Evolutionary conservation across 2,797 vertebrate genomes (phyloP), one percentile per base, ranked within the genome.

Genomic region (Hippoglossus hippoglossus): DNA sequence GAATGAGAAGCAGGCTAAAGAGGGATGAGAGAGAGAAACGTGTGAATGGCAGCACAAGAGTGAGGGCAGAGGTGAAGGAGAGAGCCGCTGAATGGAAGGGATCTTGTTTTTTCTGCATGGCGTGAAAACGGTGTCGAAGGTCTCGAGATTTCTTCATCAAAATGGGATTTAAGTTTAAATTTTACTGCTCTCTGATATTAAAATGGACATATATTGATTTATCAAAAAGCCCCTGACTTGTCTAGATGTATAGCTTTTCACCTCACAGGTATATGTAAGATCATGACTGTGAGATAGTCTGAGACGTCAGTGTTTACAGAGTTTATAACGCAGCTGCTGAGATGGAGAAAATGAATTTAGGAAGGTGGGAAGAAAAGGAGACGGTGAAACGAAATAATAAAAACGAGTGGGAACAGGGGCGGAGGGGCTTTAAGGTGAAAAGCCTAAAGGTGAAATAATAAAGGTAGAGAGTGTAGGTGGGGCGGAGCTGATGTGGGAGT

Each of bases 401-500:
- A 41, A 47, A 19, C 18, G 1, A 16, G 13, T 0, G 15, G 41
- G 4, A 8, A 4, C 44, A 44, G 8, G 41, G 5, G 19, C 8
- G 2, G 44, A 41, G n/a, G 22, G 50, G 41, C 50, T 39, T 3
- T 61, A 24, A 64, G 19, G 68, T 73, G 53, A 85, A 65, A 65
- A 67, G 73, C 28, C 73, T 52, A 31, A 71, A n/a, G 11, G 28
- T 41, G 66, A 67, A 25, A 60, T 59, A 41, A 72, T 64, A 36
- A 71, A 74, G 24, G 31, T 11, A 9, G 41, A 46, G 41, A 18
- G 41, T 24, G 1, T 47, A 24, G 58, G 36, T n/a, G 52, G 16
- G 25, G 58, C 3, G 13, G 16, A 19, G 3, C 47, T 41, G 56
- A 68, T 41, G 16, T 24, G 28, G 22, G 50, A 61, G 56, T 58